phyloP scores from a whole-genome alignment of 2,797 vertebrate genomes.

The Peromyscus eremicus region DNA sequence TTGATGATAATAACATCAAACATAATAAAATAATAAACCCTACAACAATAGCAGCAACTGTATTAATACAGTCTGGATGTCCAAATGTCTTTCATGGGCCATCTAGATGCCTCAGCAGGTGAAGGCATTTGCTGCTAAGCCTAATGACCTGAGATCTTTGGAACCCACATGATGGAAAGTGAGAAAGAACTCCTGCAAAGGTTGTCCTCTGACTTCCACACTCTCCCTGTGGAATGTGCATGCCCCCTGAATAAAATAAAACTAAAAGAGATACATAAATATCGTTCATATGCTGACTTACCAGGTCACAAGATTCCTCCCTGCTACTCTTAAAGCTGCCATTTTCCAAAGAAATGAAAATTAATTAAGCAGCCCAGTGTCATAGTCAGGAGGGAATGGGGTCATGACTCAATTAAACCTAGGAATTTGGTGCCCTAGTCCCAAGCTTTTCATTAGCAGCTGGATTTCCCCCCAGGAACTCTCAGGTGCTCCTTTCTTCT shows the following conservation, averaged over 20 bases:
- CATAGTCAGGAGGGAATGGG: background rate
- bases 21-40: background rate
- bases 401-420: background rate
- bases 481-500: background rate
- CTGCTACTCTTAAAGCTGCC: too few species aligned
- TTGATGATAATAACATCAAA: too few species aligned
- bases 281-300: background rate
- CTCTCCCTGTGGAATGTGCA: background rate
- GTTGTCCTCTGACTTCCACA: background rate
- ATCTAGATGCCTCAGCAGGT: background rate
- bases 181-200: background rate
- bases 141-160: background rate
- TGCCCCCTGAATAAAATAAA: background rate
- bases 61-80: too few species aligned
- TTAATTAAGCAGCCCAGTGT: background rate
- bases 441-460: background rate
- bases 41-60: background rate
- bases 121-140: background rate
- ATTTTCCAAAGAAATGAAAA: background rate
- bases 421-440: background rate
- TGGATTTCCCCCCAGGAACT: accelerated
- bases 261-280: background rate
- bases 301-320: background rate
- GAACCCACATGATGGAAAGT: background rate
- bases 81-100: background rate